Percentiles rank a stretch among this genome's conserved stretches.
Conservation (phyloP, 2,888 invertebrate species). For the Oscheius onirici region DNA sequence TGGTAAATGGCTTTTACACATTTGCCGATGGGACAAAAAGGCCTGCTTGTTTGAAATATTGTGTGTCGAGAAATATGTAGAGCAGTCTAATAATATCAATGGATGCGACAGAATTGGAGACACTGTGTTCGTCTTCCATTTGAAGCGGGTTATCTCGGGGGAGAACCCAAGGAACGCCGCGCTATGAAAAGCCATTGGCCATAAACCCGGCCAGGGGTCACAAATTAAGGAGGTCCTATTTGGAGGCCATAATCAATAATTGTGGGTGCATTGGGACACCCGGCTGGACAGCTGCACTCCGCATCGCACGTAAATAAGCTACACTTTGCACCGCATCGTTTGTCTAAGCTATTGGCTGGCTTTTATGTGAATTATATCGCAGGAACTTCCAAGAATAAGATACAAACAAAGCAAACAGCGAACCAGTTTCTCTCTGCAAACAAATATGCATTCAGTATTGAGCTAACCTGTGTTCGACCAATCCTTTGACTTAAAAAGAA, state of each 20-base stretch:
- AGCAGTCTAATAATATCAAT: too few species aligned
- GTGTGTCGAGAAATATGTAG: background rate
- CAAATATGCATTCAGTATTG: background rate
- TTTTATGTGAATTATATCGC: too few species aligned
- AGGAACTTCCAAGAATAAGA: too few species aligned
- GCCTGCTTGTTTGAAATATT: background rate
- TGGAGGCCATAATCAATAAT: constrained; percentile 25
- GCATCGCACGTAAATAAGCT: constrained; percentile 26
- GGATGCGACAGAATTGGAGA: background rate
- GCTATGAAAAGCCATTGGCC: constrained; percentile 4
- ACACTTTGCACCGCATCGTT: constrained; percentile 1
- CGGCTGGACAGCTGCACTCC: constrained; percentile 32
- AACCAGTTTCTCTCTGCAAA: too few species aligned
- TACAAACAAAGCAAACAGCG: too few species aligned
- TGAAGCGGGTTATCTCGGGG: constrained; percentile 7
- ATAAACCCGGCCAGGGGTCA: constrained; percentile 28
- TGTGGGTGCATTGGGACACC: constrained; percentile 29
- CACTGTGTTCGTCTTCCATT: background rate
- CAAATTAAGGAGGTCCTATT: constrained; percentile 8
- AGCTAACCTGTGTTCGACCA: constrained; percentile 25
- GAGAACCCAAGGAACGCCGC: constrained; percentile 15
- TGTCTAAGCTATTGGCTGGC: background rate
- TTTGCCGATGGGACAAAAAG: background rate
- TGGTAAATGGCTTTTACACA: constrained; percentile 19
- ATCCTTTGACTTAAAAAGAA: constrained; percentile 14